Evolutionary conservation across 2,888 invertebrate genomes (phyloP).

Genomic region (Mechanitis messenoides): DNA sequence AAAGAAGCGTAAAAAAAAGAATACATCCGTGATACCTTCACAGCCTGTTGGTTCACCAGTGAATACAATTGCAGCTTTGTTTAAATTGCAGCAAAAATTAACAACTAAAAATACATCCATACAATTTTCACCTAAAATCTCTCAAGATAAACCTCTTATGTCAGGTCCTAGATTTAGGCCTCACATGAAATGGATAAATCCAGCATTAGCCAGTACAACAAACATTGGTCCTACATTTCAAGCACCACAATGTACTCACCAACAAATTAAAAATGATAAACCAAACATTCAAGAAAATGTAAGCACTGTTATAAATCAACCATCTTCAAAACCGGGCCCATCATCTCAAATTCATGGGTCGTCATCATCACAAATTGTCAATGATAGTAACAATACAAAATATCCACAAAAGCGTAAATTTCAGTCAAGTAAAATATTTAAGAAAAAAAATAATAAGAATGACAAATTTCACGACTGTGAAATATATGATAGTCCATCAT

Average conservation of each 20-base stretch:
- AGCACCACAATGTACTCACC: neutral
- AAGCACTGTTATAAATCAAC: neutral
- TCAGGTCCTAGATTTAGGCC: constrained; percentile 12
- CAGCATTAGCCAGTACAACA: neutral
- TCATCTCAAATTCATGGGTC: too few relatives aligned
- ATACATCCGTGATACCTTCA: too few relatives aligned
- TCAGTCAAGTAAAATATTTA: neutral
- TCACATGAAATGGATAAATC: neutral
- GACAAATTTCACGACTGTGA: constrained; percentile 14
- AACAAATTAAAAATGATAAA: neutral
- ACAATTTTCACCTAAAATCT: neutral
- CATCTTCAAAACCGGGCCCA: neutral
- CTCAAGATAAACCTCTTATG: constrained; percentile 12
- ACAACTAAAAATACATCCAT: neutral
- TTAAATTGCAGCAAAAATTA: constrained; percentile 15
- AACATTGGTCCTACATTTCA: neutral
- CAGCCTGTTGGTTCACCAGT: neutral
- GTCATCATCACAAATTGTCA: neutral
- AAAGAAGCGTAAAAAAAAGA: neutral
- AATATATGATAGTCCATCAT: constrained; percentile 14
- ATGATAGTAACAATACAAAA: too few relatives aligned
- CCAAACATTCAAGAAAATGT: neutral
- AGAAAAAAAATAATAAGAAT: constrained; percentile 3
- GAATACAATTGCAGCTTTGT: constrained; percentile 11
- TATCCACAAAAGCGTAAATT: neutral